A percentile compares a stretch with the other conserved stretches of the same genome.
Conservation (phyloP, 2,797 vertebrate species). For the Labeo calbasu region DNA sequence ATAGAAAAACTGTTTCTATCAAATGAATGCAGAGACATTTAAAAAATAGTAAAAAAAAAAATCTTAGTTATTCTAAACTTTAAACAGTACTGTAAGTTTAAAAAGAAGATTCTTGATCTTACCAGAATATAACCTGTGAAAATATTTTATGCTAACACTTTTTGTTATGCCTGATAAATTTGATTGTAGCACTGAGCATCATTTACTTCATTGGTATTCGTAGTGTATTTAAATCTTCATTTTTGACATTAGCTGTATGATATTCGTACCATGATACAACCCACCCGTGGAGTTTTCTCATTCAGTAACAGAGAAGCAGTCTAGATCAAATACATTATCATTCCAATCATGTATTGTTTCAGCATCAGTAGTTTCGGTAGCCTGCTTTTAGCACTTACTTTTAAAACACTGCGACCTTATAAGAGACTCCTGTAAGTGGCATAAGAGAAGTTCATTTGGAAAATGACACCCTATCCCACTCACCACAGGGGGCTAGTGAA, state of each 20-base stretch:
- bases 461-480: conserved; percentile 39
- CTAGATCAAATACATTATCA: conserved; percentile 21
- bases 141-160: no score
- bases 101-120: neutral
- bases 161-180: neutral
- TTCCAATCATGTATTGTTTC: conserved; percentile 15
- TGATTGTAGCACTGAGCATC: neutral
- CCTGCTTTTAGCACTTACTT: neutral
- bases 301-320: conserved; percentile 5
- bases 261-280: neutral
- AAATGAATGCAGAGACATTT: neutral
- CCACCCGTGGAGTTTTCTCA: conserved; percentile 1
- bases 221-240: neutral
- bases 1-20: neutral
- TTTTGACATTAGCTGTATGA: neutral
- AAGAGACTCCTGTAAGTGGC: neutral
- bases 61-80: neutral
- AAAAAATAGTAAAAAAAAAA: neutral
- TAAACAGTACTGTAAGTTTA: neutral
- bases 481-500: conserved; percentile 3
- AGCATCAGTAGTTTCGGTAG: conserved; percentile 19
- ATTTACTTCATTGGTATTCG: neutral
- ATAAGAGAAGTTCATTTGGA: conserved; percentile 38
- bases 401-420: conserved; percentile 33
- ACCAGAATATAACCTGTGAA: neutral